A percentile compares a stretch with the other conserved stretches of the same genome.
Conservation (phyloP, 2,888 invertebrate genomes). For the Mycalesis mineus region DNA sequence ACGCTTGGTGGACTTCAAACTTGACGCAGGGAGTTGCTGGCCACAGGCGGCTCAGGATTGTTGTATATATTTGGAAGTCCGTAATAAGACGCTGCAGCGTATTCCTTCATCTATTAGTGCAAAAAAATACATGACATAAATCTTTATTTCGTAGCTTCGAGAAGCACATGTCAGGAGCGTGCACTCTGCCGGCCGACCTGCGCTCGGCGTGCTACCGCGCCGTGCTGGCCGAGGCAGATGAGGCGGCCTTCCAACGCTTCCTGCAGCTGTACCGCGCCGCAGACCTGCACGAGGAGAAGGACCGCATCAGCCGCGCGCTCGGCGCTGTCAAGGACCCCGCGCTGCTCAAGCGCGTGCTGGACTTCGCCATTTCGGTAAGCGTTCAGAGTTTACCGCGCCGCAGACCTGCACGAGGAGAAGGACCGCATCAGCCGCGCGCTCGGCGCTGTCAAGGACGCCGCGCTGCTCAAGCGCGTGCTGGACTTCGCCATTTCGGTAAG, state of each 20-base stretch:
- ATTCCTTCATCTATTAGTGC: too few species aligned
- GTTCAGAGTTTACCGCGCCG: slow-evolving; percentile 87
- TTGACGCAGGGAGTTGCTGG: too few species aligned
- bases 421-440: slow-evolving; percentile 91
- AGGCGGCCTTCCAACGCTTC: slow-evolving; percentile 85
- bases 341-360: slow-evolving; percentile 84
- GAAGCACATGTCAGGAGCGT: slow-evolving; percentile 80
- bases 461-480: slow-evolving; percentile 84
- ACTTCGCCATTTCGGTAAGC: slow-evolving; percentile 89
- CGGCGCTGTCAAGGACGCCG: slow-evolving; percentile 86
- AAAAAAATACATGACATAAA: neutral
- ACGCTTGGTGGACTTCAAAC: too few species aligned
- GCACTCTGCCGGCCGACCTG: slow-evolving; percentile 88
- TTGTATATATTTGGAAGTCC: too few species aligned
- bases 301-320: slow-evolving; percentile 90
- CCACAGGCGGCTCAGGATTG: too few species aligned
- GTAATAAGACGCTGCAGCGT: too few species aligned
- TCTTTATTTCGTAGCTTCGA: slow-evolving; percentile 68
- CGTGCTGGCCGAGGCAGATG: slow-evolving; percentile 84
- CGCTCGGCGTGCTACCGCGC: slow-evolving; percentile 92
- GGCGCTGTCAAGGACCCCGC: slow-evolving; percentile 86
- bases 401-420: slow-evolving; percentile 95
- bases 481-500: slow-evolving; percentile 89
- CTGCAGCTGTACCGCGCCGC: slow-evolving; percentile 88
- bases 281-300: slow-evolving; percentile 95